Evolutionary conservation across 2,888 invertebrate genomes (phyloP).

Genomic region (Eupithecia abbreviata): DNA sequence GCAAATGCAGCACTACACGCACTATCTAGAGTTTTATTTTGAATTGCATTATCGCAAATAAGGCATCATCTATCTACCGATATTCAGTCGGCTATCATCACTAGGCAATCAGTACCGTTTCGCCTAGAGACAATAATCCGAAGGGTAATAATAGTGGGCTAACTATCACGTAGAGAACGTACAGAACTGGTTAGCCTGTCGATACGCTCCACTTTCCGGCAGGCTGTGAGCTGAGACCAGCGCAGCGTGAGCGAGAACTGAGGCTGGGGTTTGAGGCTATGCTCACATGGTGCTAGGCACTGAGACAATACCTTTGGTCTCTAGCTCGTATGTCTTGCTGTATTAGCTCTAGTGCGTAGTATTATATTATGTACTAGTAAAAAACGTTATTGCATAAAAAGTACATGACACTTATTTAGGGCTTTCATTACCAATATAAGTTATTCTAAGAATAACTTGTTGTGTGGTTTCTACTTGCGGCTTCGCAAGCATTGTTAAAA

Average conservation of each 20-base stretch:
- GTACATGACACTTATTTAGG: no score
- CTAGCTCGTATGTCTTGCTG: background rate
- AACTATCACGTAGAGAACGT: constrained; percentile 39
- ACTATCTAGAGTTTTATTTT: no score
- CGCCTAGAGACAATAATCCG: constrained; percentile 45
- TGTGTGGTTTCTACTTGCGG: no score
- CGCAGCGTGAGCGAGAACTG: constrained; percentile 11
- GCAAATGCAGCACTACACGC: no score
- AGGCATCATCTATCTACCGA: background rate
- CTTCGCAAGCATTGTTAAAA: no score
- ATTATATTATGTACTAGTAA: no score
- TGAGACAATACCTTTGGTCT: background rate
- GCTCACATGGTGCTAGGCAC: background rate
- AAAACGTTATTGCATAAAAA: no score
- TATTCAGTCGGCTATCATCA: background rate
- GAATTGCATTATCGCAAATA: no score
- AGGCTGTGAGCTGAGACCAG: constrained; percentile 15
- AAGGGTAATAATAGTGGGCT: constrained; percentile 36
- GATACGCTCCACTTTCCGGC: constrained; percentile 44
- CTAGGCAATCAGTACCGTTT: constrained; percentile 28
- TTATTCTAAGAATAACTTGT: no score
- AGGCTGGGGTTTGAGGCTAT: background rate
- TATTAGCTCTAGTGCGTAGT: background rate
- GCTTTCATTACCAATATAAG: no score
- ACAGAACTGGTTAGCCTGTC: constrained; percentile 38